Conservation (phyloP, 2,797 vertebrate species). For the Tenualosa ilisha region DNA sequence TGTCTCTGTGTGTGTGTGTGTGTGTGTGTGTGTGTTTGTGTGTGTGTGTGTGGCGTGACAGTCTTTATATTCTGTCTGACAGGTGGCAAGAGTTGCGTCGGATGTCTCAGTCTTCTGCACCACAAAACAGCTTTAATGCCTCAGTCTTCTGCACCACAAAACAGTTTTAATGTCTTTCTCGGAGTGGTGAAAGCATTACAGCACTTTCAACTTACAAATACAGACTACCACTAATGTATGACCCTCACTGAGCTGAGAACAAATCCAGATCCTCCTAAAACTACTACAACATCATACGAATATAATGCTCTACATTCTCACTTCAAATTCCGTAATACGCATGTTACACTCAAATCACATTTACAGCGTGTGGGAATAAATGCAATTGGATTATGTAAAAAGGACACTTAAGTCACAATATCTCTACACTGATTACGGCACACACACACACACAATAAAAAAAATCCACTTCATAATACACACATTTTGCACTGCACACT, state of each 20-base stretch:
- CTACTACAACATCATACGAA: background rate
- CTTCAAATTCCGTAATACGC: too few relatives aligned
- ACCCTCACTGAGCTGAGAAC: background rate
- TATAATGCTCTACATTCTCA: too few relatives aligned
- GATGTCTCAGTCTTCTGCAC: slow-evolving; percentile 66
- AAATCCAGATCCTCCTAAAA: background rate
- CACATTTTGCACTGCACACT: background rate
- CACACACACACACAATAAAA: background rate
- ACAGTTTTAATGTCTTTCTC: slow-evolving; percentile 67
- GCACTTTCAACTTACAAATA: slow-evolving; percentile 23
- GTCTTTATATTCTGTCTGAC: slow-evolving; percentile 74
- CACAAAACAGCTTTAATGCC: slow-evolving; percentile 70
- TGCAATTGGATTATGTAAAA: background rate
- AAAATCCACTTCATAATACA: background rate
- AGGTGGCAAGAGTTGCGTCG: slow-evolving; percentile 70
- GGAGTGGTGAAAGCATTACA: slow-evolving; percentile 62
- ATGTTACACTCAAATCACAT: too few relatives aligned
- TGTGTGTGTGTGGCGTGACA: slow-evolving; percentile 72
- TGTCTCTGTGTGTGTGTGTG: slow-evolving; percentile 13
- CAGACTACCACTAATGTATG: background rate
- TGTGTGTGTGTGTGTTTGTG: slow-evolving; percentile 27
- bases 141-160: slow-evolving; percentile 74
- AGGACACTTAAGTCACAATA: background rate
- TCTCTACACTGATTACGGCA: background rate
- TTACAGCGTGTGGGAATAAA: background rate